Evolutionary conservation across 1,140 invertebrate species (phyloP).

Genomic region (Danaus melanippus): DNA sequence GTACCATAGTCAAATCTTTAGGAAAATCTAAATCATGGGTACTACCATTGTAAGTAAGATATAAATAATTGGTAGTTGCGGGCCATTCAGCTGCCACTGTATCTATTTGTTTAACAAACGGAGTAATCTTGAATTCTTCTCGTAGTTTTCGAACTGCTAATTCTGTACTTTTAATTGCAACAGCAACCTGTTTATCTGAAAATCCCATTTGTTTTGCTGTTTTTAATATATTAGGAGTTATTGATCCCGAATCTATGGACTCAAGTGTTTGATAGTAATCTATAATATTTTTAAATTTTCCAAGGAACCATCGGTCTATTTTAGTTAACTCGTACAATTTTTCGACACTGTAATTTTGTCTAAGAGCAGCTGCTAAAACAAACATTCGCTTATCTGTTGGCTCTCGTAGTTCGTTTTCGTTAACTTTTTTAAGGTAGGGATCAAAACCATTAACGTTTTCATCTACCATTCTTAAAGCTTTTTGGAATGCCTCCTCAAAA

Average conservation of each 20-base stretch:
- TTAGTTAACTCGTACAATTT: constrained; percentile 93
- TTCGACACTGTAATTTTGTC: constrained; percentile 84
- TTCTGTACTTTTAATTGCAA: constrained; percentile 89
- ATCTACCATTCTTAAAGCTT: constrained; percentile 98
- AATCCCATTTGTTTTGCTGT: constrained; percentile 96
- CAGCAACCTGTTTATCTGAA: constrained; percentile 97
- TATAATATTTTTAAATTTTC: constrained; percentile 96
- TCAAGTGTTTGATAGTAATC: constrained; percentile 79
- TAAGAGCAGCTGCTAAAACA: constrained; percentile 94
- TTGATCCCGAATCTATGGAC: constrained; percentile 72
- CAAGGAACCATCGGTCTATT: constrained; percentile 97
- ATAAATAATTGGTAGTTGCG: constrained; percentile 97
- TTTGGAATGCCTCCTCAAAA: constrained; percentile 99
- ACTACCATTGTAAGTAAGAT: constrained; percentile 94
- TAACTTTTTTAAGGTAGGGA: constrained; percentile 84
- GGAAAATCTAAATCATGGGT: constrained; percentile 91
- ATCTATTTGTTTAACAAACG: constrained; percentile 98
- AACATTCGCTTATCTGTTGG: constrained; percentile 99
- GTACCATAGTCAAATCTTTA: constrained; percentile 86
- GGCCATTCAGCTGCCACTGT: constrained; percentile 99
- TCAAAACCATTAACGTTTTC: constrained; percentile 95
- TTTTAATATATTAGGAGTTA: constrained; percentile 77
- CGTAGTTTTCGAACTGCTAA: constrained; percentile 82
- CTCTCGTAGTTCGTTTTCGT: constrained; percentile 89
- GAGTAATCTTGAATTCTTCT: constrained; percentile 82